Evolutionary conservation across 2,797 vertebrate genomes (phyloP), one percentile per base, ranked within the genome.

Genomic region (Phataginus tetradactyla): DNA sequence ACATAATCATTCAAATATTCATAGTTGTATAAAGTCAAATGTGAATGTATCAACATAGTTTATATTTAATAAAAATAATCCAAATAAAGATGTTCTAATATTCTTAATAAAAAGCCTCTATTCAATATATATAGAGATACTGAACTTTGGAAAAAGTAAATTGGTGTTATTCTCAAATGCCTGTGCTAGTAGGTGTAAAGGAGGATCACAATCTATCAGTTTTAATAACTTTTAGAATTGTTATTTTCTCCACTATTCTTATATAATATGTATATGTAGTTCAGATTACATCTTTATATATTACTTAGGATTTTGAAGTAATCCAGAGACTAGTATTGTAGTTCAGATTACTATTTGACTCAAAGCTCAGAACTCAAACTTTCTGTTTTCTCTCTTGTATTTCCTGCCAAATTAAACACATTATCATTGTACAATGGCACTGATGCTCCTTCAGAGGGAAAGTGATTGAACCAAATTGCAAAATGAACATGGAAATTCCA

Each of bases 71-170:
- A 63, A 93, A 92, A 95, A 74, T 42, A 89, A 59, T 37, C 21
- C 23, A 61, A 79, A 45, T 51, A 66, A 83, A 74, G 71, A 9
- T 64, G 3, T 68, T 72, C 34, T 89, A 94, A 57, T 81, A 89
- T 25, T 61, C 25, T 59, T 92, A 87, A 81, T 64, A 61, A 92
- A 66, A 61, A 4, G 0, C 71, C 18, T 68, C 9, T 66, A 20
- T 69, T 66, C 11, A 42, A 45, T 55, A 63, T 51, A 37, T 80
- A 79, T 27, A 29, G 12, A 88, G 8, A 92, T 32, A 80, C 7
- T 84, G 49, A 78, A 92, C 29, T 84, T 87, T 66, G 37, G 42
- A 71, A 69, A 93, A 93, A 71, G 37, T 59, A 83, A 95, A 61
- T 9, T 37, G 29, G 49, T 63, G 20, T 53, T 55, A 57, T 68